Conservation (phyloP, 1,140 invertebrate species). For the Aphaenogaster ashmeadi region DNA sequence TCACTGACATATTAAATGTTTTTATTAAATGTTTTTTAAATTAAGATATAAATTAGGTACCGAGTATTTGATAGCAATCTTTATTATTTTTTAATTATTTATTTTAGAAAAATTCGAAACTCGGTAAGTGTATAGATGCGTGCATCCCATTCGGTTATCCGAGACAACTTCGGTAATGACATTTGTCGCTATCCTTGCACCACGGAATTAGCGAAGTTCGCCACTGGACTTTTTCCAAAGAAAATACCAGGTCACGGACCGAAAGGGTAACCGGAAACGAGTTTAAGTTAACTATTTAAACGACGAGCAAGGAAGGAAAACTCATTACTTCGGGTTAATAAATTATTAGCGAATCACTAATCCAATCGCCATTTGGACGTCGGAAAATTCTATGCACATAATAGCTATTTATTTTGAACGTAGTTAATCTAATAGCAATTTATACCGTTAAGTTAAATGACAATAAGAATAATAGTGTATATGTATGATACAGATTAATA, state of each 20-base stretch:
- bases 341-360: conserved; percentile 25
- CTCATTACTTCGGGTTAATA: conserved; percentile 36
- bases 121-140: background rate
- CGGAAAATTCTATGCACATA: background rate
- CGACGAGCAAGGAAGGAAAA: background rate
- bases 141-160: background rate
- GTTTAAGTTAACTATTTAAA: conserved; percentile 61
- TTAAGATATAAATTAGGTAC: background rate
- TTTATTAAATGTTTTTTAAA: conserved; percentile 4
- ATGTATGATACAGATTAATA: background rate
- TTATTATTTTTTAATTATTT: conserved; percentile 3
- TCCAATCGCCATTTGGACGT: background rate
- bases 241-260: conserved; percentile 20
- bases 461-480: background rate
- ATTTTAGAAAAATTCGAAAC: background rate
- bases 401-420: background rate
- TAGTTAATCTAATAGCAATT: background rate
- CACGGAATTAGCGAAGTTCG: conserved; percentile 51
- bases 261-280: conserved; percentile 26
- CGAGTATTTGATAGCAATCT: background rate
- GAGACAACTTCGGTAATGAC: conserved; percentile 50
- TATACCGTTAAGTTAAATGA: background rate
- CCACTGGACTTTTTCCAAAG: conserved; percentile 38
- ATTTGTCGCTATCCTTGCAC: conserved; percentile 42
- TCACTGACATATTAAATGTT: background rate